These are phyloP conservation scores for Drosophila baimaii DNA, from an alignment of 1,140 invertebrate genomes.

Conservation along the genomic window DNA sequence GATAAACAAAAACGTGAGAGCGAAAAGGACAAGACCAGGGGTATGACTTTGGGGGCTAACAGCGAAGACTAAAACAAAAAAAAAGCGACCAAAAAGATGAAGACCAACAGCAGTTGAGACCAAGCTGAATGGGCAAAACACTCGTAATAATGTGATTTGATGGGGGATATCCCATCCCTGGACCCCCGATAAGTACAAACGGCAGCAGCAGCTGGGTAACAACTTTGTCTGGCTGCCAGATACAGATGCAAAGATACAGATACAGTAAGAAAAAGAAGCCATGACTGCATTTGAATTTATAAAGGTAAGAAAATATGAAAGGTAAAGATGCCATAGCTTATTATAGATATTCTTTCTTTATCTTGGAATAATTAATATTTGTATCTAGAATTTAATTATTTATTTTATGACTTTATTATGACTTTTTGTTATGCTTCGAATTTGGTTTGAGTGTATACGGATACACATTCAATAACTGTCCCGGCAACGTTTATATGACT, in stretches of 20 bases:
- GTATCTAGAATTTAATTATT: neutral
- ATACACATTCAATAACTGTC: conserved; percentile 64
- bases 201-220: conserved; percentile 61
- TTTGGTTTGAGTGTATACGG: neutral
- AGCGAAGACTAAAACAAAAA: conserved; percentile 61
- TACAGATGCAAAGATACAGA: conserved; percentile 53
- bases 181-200: conserved; percentile 16
- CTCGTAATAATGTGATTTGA: conserved; percentile 82
- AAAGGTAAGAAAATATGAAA: neutral
- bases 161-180: conserved; percentile 26
- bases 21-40: conserved; percentile 24
- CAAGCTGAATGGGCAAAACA: conserved; percentile 54
- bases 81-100: conserved; percentile 36
- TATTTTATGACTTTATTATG: no score
- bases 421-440: no score
- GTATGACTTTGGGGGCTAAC: conserved; percentile 31
- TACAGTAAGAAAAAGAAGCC: conserved; percentile 5
- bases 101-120: conserved; percentile 45
- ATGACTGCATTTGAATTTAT: neutral
- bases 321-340: no score
- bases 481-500: conserved; percentile 71
- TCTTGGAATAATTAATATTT: neutral
- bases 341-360: neutral
- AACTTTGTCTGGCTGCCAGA: conserved; percentile 69
- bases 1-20: conserved; percentile 47